A percentile compares a stretch with the other conserved stretches of the same genome.
phyloP scores from a whole-genome alignment of 2,113 vertebrate genomes.

The Grammomys dolichurus region DNA sequence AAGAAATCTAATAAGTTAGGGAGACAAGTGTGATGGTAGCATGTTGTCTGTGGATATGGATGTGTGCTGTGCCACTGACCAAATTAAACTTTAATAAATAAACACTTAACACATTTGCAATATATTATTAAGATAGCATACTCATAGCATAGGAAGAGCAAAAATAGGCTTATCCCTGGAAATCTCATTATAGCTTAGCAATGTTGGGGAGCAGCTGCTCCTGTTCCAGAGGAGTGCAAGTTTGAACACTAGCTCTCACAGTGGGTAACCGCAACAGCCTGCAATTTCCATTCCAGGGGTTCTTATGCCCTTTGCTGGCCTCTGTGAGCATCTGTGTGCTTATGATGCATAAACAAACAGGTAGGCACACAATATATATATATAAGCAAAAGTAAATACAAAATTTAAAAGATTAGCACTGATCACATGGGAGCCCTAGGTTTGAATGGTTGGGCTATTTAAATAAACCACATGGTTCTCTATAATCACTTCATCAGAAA shows the following conservation, averaged over 20 bases:
- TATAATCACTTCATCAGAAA: background rate
- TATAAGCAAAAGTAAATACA: background rate
- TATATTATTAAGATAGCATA: background rate
- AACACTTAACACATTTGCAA: background rate
- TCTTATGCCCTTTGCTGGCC: no score
- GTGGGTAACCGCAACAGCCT: background rate
- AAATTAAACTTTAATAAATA: background rate
- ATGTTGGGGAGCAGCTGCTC: background rate
- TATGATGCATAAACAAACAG: background rate
- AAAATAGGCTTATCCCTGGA: background rate
- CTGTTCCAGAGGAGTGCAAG: background rate
- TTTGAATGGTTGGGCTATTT: background rate
- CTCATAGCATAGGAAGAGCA: rapidly evolving
- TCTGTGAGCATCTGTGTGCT: background rate
- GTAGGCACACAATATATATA: no score
- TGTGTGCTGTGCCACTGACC: background rate
- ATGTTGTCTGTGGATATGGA: background rate
- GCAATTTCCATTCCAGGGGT: background rate
- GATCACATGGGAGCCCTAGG: background rate
- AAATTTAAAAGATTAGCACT: background rate
- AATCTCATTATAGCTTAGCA: background rate
- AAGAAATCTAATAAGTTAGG: background rate
- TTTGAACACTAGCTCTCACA: background rate
- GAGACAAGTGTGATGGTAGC: background rate
- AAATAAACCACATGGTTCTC: background rate